Base-by-base conservation (phyloP, 1,140 invertebrate species). In the Acromyrmex charruanus region DNA sequence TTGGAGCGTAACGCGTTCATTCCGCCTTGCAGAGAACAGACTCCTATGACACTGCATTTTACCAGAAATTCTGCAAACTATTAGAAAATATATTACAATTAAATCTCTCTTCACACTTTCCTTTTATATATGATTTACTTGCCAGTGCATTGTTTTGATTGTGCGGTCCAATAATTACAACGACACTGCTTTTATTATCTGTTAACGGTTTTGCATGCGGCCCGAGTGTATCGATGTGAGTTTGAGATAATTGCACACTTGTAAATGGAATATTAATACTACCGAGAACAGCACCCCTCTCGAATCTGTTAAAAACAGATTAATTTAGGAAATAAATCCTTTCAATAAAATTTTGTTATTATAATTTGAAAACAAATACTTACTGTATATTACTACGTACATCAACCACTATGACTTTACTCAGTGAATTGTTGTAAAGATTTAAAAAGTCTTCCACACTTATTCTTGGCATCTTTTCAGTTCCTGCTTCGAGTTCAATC, bases 221-320 rank as follows among this genome's bases (percentile, higher is more conserved):
- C 21, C 97, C 96, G 0, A 98, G 93, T 14, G 96, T 95, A 91
- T 97, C 95, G 58, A 97, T 91, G 89, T 96, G 94, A 94, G 95
- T 95, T 88, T 97, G 96, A 31, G 96, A 97, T 92, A 97, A 96
- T 93, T 96, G 97, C 6, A 98, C 97, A 59, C 97, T 97, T 59
- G 96, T 97, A 93, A 98, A 98, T 16, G 98, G 98, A 93, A 99
- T 97, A 94, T 99, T 99, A 51, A 99, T 97, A 94, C 98, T 99
- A 12, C 96, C 96, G 25, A 96, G 96, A 63, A 99, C 96, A 89
- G 97, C 96, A 65, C 97, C 97, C 91, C 97, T 96, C 85, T 97
- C 96, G 93, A 96, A 98, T 91, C 97, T 98, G 90, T 77, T 92
- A 35, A 94, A 91, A 87, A 79, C 0, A 63, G 2, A 74, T 79